Evolutionary conservation across 2,888 invertebrate genomes (phyloP), one percentile per base, ranked within the genome.

Genomic region (Aethes cnicana): DNA sequence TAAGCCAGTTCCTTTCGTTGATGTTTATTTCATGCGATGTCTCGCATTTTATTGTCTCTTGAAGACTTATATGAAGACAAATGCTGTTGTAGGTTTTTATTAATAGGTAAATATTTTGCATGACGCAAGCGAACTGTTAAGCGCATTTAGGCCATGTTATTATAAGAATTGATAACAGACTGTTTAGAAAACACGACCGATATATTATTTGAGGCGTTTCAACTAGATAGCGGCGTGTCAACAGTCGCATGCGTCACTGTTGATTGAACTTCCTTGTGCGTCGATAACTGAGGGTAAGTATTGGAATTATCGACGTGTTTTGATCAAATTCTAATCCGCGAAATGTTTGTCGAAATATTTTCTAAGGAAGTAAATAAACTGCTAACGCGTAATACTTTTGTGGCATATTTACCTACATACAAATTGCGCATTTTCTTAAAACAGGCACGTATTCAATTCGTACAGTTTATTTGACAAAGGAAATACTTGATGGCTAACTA

Each of bases 231-330:
- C 25, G 48, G 9, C 23, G 43, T 37, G 25, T 44, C 44, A 47
- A 56, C 57, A 55, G 21, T 9, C n/a, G 14, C 33, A 26, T 46
- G 47, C 55, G 57, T 55, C 54, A 55, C 26, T 42, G 23, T 21
- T 6, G 33, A 28, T 25, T 35, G 37, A 39, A 47, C 46, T 56
- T 57, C 48, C 59, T 54, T 48, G 50, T 55, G 47, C 25, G 23
- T 36, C 17, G 25, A 42, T 47, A 52, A 28, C 36, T 28, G 23
- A 20, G 32, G 9, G 26, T 14, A n/a, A n/a, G n/a, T 26, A 44
- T 32, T 44, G 21, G 12, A 18, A 14, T 23, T 43, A 36, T 3
- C 23, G 6, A 30, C 4, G 20, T 33, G 23, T 43, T 43, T 50
- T 39, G 20, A 33, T 16, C 14, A 30, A 37, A 23, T 44, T 36